Conservation (phyloP, 2,797 vertebrate species). For the Choloepus didactylus region DNA sequence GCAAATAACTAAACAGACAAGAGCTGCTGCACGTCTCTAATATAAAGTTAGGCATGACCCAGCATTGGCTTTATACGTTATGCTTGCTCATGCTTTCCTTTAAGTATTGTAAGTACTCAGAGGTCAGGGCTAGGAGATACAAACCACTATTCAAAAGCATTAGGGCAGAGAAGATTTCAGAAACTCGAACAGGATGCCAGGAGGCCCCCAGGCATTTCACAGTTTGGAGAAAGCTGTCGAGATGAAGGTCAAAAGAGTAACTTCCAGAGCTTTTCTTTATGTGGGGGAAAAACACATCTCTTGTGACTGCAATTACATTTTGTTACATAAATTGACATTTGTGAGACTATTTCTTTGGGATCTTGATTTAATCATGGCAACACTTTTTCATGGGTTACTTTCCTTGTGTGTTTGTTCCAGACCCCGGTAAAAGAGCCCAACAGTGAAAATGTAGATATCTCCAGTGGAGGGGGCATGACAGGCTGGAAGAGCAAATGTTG, state of each 20-base stretch:
- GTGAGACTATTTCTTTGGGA: constrained; percentile 1
- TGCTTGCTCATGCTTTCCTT: not conserved
- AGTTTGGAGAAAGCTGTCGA: not conserved
- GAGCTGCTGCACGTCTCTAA: not conserved
- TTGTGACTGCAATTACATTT: not conserved
- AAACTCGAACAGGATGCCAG: not conserved
- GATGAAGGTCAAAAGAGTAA: not conserved
- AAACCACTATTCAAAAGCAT: not conserved
- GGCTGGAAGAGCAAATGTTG: no score
- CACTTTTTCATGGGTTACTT: constrained; percentile 64
- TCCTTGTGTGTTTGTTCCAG: constrained; percentile 88
- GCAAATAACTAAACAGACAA: constrained; percentile 20
- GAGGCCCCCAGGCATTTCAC: constrained; percentile 4
- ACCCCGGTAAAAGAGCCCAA: constrained; percentile 99
- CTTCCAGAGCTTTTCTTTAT: not conserved
- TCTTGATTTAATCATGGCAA: not conserved
- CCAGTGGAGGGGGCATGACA: no score
- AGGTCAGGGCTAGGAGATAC: not conserved
- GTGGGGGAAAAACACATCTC: not conserved
- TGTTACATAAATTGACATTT: constrained; percentile 14
- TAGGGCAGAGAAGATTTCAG: not conserved
- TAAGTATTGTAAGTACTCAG: not conserved
- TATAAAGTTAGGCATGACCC: not conserved
- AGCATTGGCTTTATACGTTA: not conserved
- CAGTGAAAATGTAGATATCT: constrained; percentile 93